Evolutionary conservation across 1,140 invertebrate species (phyloP), one percentile per base, ranked within the genome.

Genomic region (Platyura marginata): DNA sequence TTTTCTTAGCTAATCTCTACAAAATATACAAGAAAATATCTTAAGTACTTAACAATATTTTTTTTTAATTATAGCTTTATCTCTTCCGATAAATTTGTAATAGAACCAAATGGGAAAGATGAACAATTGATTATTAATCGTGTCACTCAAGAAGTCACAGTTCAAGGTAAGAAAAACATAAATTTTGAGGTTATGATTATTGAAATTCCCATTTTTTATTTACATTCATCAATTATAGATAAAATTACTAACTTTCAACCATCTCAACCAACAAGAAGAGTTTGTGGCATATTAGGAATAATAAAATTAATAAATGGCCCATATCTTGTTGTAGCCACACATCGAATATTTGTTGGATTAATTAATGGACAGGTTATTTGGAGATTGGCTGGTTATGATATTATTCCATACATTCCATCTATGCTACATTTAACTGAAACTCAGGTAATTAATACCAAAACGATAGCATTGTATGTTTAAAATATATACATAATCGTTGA

Each of bases 261-360:
- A n/a, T 18, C n/a, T 18, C 36, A 18, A 5, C 10, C 36, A 38
- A 5, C 18, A 10, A n/a, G 36, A 46, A 71, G 75, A 46, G 86
- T 97, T 47, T 90, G 80, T 70, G 93, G 92, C 3, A 74, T 98
- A 39, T 60, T 96, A 16, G 93, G 93, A 13, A 79, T 79, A 32
- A 81, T 96, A 40, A 73, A 75, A 45, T 65, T 97, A 0, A 65
- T 96, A 25, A 79, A 85, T 46, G 90, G 90, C 42, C 72, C 79
- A 39, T 92, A 95, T 57, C 67, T 98, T 16, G 71, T 98, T 45
- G 79, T 97, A 1, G 87, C 93, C 40, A 94, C 90, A 16, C 77
- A 82, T 50, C 77, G 83, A 44, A 68, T 78, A 51, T 75, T 81
- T 58, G 72, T 96, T 36, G 93, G 93, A 11, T 80, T 79, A 44